Evolutionary conservation across 2,113 vertebrate species (phyloP), one percentile per base, ranked within the genome.

Genomic region (Actenoides lindsayi): DNA sequence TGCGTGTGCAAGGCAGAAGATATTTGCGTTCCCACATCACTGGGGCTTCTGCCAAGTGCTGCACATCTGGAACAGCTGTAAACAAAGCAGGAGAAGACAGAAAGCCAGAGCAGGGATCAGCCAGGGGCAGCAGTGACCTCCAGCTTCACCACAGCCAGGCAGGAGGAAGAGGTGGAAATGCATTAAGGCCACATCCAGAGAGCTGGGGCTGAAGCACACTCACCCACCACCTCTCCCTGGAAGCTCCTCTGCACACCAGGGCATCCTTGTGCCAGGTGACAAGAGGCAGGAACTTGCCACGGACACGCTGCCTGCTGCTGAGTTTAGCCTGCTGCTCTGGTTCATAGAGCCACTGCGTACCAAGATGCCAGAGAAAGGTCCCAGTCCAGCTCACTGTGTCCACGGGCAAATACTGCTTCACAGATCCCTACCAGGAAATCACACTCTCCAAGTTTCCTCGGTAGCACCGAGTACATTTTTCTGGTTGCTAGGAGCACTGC

Each of bases 11-110:
- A 94, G 60, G 63, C 83, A 44, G 75, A 60, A 74, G 89, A 82
- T 92, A 46, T 17, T 93, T 82, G 56, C 16, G 33, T 70, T 81
- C 78, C 86, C 74, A 62, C n/a, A 35, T 92, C 89, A 83, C 1
- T 4, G 68, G 28, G 76, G 54, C 79, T 81, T 54, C 87, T 44
- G 94, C 95, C 95, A 96, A 96, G 83, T 1, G 6, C 70, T 67
- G 86, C 78, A 86, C 95, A 96, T 92, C 95, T 96, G 94, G 91
- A 92, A 81, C 53, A 70, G 57, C 93, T 81, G 74, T 94, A 97
- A 94, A 94, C 95, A 96, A 80, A 73, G 56, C 68, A 67, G 46
- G 50, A 59, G 84, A 90, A 94, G 65, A 18, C 0, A 0, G 21
- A 71, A 53, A 90, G 60, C 35, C 79, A 68, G 19, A 9, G 27